Percentiles rank a stretch among this genome's conserved stretches.
Conservation (phyloP, 2,113 vertebrate genomes). For the Phrynocephalus versicolor region DNA sequence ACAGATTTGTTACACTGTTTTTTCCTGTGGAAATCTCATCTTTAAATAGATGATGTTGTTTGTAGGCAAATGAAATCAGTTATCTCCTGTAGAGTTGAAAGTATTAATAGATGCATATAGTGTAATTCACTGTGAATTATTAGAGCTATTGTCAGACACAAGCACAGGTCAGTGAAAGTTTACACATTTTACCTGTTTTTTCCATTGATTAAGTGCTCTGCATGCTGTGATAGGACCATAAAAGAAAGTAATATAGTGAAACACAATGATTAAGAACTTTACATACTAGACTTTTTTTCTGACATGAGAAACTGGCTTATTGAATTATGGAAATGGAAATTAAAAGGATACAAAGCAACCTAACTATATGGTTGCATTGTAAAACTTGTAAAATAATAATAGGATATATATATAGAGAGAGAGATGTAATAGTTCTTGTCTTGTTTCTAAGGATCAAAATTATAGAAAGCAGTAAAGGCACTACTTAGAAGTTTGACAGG, state of each 20-base stretch:
- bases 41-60: neutral
- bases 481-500: neutral
- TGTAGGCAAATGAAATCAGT: neutral
- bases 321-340: slow-evolving; percentile 27
- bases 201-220: neutral
- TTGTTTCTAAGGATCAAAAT: neutral
- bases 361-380: neutral
- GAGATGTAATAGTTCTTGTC: neutral
- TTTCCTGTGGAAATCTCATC: slow-evolving; percentile 16
- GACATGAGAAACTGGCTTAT: neutral
- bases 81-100: neutral
- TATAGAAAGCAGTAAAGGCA: neutral
- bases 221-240: neutral
- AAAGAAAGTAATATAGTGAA: slow-evolving; percentile 29
- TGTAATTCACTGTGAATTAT: slow-evolving; percentile 5
- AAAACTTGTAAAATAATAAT: slow-evolving; percentile 11
- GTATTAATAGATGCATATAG: neutral
- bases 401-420: neutral
- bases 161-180: neutral
- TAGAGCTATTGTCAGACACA: slow-evolving; percentile 8
- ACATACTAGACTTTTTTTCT: neutral
- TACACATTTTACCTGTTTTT: neutral
- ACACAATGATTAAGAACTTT: neutral
- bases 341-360: neutral
- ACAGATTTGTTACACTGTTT: slow-evolving; percentile 13